Percentiles rank a stretch among this genome's conserved stretches.
Evolutionary conservation across 2,797 vertebrate species (phyloP).

Genomic region (Bucorvus abyssinicus): DNA sequence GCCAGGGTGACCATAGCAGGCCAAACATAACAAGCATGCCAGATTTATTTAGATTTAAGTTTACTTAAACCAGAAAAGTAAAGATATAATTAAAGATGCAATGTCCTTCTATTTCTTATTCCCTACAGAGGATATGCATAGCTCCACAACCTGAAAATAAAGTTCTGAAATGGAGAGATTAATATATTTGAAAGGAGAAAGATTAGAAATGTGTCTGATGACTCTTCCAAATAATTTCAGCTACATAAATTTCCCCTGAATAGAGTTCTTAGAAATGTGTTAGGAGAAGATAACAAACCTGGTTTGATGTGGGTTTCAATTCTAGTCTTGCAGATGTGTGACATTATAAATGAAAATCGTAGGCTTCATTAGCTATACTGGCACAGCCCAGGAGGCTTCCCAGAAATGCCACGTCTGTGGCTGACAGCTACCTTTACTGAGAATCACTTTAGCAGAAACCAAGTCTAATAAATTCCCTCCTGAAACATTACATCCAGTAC

Average conservation of each 20-base stretch:
- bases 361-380: background rate
- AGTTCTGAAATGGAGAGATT: background rate
- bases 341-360: background rate
- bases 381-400: background rate
- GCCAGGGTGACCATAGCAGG: background rate
- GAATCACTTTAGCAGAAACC: constrained; percentile 9
- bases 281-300: background rate
- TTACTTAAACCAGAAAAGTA: background rate
- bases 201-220: background rate
- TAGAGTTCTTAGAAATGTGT: background rate
- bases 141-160: background rate
- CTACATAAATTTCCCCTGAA: background rate
- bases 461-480: background rate
- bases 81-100: background rate
- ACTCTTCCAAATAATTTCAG: background rate
- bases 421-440: background rate
- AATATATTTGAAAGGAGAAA: background rate
- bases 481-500: background rate
- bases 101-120: background rate
- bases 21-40: background rate
- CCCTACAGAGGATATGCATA: background rate
- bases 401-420: background rate
- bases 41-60: background rate
- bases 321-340: background rate
- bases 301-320: background rate